Percentiles rank a stretch among this genome's conserved stretches.
These are phyloP conservation scores for Gadopsis marmoratus DNA, from an alignment of 2,797 vertebrate genomes.

Conservation along the genomic window DNA sequence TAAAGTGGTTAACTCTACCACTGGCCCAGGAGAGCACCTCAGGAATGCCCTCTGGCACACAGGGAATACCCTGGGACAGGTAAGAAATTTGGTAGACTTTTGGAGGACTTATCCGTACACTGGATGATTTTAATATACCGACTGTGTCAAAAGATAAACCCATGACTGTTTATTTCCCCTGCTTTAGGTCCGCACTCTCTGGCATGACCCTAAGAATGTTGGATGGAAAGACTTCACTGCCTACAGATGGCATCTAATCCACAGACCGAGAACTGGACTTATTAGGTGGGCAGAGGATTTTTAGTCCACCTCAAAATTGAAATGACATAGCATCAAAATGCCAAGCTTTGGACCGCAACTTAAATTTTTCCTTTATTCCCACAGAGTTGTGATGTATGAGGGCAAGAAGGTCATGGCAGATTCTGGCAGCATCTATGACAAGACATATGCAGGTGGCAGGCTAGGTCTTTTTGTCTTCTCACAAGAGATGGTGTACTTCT, in stretches of 20 bases:
- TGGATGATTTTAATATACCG: not conserved
- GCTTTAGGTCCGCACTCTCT: slow-evolving; percentile 93
- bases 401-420: slow-evolving; percentile 99
- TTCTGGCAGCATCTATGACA: slow-evolving; percentile 96
- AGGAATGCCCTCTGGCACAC: slow-evolving; percentile 99
- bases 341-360: not conserved
- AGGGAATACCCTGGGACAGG: slow-evolving; percentile 95
- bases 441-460: slow-evolving; percentile 96
- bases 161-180: not conserved
- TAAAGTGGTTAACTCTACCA: slow-evolving; percentile 98
- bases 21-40: slow-evolving; percentile 96
- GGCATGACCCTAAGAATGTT: slow-evolving; percentile 96
- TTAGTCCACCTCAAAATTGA: not conserved
- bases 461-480: slow-evolving; percentile 98
- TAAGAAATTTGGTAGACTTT: slow-evolving; percentile 59
- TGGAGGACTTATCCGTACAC: not conserved
- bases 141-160: not conserved
- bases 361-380: not conserved
- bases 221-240: slow-evolving; percentile 99
- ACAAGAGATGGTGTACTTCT: slow-evolving; percentile 99
- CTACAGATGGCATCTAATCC: slow-evolving; percentile 98
- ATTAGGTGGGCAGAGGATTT: slow-evolving; percentile 86
- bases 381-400: slow-evolving; percentile 98
- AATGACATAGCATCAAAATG: not conserved
- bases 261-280: slow-evolving; percentile 96